A percentile compares a stretch with the other conserved stretches of the same genome.
These are phyloP conservation scores for Hyaena hyaena DNA, from an alignment of 2,113 vertebrate genomes.

Conservation along the genomic window DNA sequence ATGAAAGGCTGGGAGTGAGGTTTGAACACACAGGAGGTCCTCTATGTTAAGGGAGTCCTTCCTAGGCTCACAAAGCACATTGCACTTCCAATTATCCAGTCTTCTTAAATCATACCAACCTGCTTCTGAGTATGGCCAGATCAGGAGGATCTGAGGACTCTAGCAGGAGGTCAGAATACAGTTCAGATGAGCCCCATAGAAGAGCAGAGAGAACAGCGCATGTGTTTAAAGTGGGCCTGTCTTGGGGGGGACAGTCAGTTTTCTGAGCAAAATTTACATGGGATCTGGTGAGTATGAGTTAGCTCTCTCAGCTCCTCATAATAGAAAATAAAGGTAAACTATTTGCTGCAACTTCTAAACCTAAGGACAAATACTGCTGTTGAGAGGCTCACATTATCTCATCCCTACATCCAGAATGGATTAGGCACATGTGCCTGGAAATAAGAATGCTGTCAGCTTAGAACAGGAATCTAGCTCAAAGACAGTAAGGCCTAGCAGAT, in stretches of 20 bases:
- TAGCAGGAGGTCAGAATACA: background rate
- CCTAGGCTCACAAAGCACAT: background rate
- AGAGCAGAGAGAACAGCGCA: background rate
- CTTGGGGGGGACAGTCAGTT: background rate
- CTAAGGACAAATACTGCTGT: constrained; percentile 29
- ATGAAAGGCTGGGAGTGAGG: background rate
- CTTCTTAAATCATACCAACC: background rate
- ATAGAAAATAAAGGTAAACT: constrained; percentile 48
- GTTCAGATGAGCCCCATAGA: background rate
- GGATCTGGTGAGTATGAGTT: background rate
- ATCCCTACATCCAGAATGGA: background rate
- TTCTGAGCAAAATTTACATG: background rate
- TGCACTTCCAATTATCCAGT: background rate
- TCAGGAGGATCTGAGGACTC: background rate
- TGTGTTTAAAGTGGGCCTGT: background rate
- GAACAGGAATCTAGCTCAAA: background rate
- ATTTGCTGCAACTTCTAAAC: constrained; percentile 20
- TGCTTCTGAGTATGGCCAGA: background rate
- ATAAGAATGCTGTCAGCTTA: background rate
- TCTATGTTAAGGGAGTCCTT: background rate
- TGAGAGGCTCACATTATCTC: background rate
- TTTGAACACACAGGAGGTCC: rapidly evolving
- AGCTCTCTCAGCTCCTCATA: background rate
- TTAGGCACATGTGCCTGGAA: background rate
- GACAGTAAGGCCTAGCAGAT: background rate